Conservation (phyloP, 2,888 invertebrate genomes). For the Spilarctia lutea region DNA sequence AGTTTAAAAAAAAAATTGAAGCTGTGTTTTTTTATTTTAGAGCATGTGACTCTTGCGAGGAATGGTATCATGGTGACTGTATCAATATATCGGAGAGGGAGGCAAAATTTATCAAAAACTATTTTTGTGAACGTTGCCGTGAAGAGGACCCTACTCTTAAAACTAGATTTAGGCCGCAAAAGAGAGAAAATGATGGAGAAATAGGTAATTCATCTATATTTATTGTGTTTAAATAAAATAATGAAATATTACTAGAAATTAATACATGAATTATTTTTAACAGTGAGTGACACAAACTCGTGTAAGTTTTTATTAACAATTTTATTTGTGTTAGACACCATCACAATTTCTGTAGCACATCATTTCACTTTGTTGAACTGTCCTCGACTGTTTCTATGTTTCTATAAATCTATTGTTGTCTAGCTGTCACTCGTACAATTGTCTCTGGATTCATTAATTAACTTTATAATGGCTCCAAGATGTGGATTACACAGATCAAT, state of each 20-base stretch:
- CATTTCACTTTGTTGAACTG: background rate
- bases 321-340: background rate
- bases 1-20: too few relatives aligned
- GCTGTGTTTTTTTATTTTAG: slow-evolving; percentile 77
- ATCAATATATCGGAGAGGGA: slow-evolving; percentile 97
- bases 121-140: slow-evolving; percentile 95
- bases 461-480: background rate
- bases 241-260: background rate
- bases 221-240: background rate
- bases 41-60: slow-evolving; percentile 98
- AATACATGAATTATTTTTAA: slow-evolving; percentile 15
- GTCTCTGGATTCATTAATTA: background rate
- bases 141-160: slow-evolving; percentile 93
- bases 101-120: slow-evolving; percentile 97
- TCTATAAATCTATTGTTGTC: background rate
- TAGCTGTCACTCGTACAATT: background rate
- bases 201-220: slow-evolving; percentile 57
- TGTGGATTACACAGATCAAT: background rate
- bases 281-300: slow-evolving; percentile 20
- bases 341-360: background rate
- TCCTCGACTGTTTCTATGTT: background rate
- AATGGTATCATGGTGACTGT: slow-evolving; percentile 99
- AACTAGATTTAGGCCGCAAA: slow-evolving; percentile 85
- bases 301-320: slow-evolving; percentile 19
- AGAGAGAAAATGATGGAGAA: slow-evolving; percentile 80